phyloP scores from a whole-genome alignment of 2,888 invertebrate genomes.

The Rhopalosiphum nymphaeae region DNA sequence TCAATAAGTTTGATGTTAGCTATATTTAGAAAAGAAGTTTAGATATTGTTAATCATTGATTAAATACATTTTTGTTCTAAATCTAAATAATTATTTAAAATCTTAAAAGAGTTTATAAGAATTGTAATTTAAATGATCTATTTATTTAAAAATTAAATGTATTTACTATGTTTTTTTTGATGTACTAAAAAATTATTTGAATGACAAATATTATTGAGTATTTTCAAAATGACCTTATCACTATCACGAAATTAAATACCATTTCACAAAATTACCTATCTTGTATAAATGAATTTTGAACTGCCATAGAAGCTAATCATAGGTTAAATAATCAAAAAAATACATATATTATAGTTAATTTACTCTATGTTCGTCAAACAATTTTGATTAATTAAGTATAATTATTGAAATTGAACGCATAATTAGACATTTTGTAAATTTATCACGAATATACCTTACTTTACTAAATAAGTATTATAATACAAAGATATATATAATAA shows the following conservation, averaged over 20 bases:
- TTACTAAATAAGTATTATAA: background rate
- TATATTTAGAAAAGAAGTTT: conserved; percentile 21
- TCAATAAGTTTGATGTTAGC: background rate
- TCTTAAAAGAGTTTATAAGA: background rate
- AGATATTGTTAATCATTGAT: background rate
- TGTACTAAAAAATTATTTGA: background rate
- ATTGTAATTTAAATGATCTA: background rate
- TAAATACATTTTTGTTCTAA: background rate
- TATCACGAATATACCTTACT: background rate
- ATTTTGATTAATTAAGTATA: background rate
- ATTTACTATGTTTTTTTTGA: background rate
- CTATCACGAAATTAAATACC: background rate
- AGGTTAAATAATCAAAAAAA: background rate
- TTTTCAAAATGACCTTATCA: background rate
- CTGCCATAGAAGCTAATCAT: background rate
- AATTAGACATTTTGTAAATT: background rate
- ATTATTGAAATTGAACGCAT: background rate
- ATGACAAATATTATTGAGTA: background rate
- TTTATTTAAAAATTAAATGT: background rate
- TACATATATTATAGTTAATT: background rate
- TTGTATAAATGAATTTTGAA: background rate
- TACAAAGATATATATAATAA: background rate
- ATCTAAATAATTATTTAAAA: background rate
- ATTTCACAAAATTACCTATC: background rate
- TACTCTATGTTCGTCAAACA: background rate